Evolutionary conservation across 2,888 invertebrate species (phyloP).

Genomic region (Euzophera pinguis): DNA sequence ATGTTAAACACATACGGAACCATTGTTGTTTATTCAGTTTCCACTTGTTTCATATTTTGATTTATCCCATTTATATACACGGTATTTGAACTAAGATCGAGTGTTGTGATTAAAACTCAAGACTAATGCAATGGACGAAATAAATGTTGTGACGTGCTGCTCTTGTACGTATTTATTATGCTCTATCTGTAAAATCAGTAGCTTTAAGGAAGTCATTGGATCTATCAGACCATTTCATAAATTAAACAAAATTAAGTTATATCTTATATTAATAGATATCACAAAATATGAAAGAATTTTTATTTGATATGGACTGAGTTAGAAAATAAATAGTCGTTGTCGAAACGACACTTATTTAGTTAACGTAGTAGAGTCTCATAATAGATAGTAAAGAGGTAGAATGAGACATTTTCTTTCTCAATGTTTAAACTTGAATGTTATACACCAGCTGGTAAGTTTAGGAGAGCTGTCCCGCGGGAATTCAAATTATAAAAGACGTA

Average conservation of each 20-base stretch:
- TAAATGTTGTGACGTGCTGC: constrained; percentile 30
- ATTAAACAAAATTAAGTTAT: neutral
- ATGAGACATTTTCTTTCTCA: too few species aligned
- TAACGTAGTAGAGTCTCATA: too few species aligned
- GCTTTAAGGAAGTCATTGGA: constrained; percentile 7
- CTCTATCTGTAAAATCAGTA: constrained; percentile 18
- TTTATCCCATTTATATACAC: constrained; percentile 33
- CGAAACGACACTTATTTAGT: too few species aligned
- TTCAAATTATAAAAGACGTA: too few species aligned
- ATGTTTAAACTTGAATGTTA: too few species aligned
- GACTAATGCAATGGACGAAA: constrained; percentile 43
- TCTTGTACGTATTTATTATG: constrained; percentile 29
- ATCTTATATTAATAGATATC: too few species aligned
- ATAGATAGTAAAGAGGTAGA: too few species aligned
- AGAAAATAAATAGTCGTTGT: too few species aligned
- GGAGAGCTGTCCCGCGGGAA: too few species aligned
- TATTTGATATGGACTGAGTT: too few species aligned
- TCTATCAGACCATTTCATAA: neutral
- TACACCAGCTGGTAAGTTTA: too few species aligned
- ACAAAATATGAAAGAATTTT: too few species aligned
- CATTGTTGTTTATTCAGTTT: neutral
- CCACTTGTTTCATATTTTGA: constrained; percentile 16
- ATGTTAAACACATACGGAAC: neutral
- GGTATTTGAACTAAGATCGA: constrained; percentile 45
- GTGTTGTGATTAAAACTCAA: constrained; percentile 33